Conservation (phyloP, 2,113 vertebrate genomes). For the Oriolus oriolus region DNA sequence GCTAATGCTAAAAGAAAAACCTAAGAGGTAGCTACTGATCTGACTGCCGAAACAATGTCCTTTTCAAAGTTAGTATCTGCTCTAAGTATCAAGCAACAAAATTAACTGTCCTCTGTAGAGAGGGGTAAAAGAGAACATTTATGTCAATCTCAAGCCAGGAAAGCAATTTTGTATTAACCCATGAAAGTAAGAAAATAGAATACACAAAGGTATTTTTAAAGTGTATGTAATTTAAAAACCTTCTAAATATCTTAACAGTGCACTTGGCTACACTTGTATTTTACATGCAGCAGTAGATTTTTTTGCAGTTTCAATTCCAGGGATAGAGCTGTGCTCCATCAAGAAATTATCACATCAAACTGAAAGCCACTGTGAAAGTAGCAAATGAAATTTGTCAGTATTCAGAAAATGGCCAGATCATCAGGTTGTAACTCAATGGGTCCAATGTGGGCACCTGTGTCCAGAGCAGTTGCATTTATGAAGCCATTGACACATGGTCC, state of each 20-base stretch:
- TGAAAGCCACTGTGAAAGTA: background rate
- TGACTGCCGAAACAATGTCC: slow-evolving; percentile 68
- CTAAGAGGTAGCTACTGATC: slow-evolving; percentile 60
- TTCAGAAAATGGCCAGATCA: background rate
- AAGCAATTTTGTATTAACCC: slow-evolving; percentile 46
- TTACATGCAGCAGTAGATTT: slow-evolving; percentile 3
- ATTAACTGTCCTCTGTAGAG: slow-evolving; percentile 7
- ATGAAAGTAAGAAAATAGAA: slow-evolving; percentile 39
- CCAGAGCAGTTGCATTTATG: background rate
- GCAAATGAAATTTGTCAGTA: background rate
- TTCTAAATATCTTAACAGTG: slow-evolving; percentile 53
- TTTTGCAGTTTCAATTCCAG: slow-evolving; percentile 11
- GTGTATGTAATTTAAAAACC: slow-evolving; percentile 48
- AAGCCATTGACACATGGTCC: background rate
- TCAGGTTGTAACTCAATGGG: background rate
- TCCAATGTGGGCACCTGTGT: background rate
- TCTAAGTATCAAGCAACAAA: slow-evolving; percentile 66
- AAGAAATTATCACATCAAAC: background rate
- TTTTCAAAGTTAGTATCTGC: slow-evolving; percentile 70
- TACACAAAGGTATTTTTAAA: slow-evolving; percentile 48
- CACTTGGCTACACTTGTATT: slow-evolving; percentile 38
- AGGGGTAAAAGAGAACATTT: background rate
- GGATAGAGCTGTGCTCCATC: background rate
- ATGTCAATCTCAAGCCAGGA: slow-evolving; percentile 2
- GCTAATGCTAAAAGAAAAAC: background rate